Conservation (phyloP, 2,113 vertebrate genomes). For the Tachuris rubrigastra region DNA sequence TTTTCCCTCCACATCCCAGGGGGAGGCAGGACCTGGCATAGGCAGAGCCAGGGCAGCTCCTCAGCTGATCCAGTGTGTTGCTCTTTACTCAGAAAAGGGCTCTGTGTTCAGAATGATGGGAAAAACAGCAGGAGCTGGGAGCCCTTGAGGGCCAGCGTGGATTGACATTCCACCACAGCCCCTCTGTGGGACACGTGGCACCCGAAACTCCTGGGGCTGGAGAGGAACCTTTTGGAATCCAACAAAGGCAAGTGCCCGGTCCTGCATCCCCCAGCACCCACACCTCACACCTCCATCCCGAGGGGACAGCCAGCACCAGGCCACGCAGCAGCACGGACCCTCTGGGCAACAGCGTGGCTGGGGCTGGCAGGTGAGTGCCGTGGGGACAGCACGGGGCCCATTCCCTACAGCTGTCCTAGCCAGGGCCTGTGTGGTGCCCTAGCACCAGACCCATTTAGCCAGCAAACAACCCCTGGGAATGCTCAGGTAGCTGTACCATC, state of each 20-base stretch:
- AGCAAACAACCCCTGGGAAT: not conserved
- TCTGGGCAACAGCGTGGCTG: constrained; percentile 71
- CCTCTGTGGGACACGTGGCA: not conserved
- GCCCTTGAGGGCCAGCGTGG: not conserved
- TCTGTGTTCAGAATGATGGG: not conserved
- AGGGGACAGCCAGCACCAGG: not conserved
- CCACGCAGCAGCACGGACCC: not conserved
- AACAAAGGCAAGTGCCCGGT: not conserved
- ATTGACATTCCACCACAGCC: not conserved
- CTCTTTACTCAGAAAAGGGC: not conserved
- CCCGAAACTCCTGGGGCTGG: not conserved
- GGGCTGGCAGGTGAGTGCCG: constrained; percentile 74
- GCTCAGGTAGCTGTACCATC: not conserved
- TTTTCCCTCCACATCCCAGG: not conserved
- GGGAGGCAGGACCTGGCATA: not conserved
- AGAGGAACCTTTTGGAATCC: not conserved
- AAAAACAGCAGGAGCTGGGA: not conserved
- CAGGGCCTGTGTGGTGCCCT: not conserved
- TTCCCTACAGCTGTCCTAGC: not conserved
- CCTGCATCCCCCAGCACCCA: not conserved
- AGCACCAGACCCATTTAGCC: not conserved
- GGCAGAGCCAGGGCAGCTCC: not conserved
- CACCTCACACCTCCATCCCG: not conserved
- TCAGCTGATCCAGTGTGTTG: not conserved
- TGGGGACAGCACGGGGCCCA: accelerated